These are phyloP conservation scores for Chlorospingus semifuscus DNA, from an alignment of 2,797 vertebrate species.

Conservation along the genomic window DNA sequence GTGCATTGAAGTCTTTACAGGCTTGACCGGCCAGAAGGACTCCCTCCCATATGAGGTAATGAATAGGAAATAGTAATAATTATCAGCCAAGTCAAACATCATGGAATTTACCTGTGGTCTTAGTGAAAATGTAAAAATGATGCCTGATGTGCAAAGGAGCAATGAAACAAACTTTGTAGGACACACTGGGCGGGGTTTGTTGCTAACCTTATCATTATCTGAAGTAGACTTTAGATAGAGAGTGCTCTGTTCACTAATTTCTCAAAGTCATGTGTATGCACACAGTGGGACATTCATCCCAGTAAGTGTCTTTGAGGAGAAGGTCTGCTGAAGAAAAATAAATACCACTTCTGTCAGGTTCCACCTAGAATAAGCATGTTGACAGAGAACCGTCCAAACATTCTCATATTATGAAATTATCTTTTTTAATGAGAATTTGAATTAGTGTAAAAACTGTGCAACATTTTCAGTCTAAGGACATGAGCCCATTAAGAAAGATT, in stretches of 20 bases:
- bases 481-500: neutral
- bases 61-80: conserved; percentile 60
- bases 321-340: neutral
- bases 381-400: neutral
- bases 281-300: neutral
- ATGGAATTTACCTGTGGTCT: neutral
- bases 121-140: neutral
- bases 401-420: neutral
- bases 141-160: neutral
- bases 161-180: neutral
- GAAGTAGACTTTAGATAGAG: neutral
- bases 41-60: conserved; percentile 42
- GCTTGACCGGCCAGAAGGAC: conserved; percentile 44
- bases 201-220: neutral
- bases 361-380: neutral
- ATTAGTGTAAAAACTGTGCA: neutral
- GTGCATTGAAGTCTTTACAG: conserved; percentile 53
- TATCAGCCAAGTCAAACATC: conserved; percentile 43
- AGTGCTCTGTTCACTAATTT: neutral
- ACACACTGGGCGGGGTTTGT: neutral
- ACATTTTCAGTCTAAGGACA: neutral
- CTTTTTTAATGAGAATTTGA: neutral
- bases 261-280: neutral
- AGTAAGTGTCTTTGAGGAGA: neutral
- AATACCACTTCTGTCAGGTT: neutral